These are phyloP conservation scores for Creontiades dilutus DNA, from an alignment of 2,888 invertebrate species.

Conservation along the genomic window DNA sequence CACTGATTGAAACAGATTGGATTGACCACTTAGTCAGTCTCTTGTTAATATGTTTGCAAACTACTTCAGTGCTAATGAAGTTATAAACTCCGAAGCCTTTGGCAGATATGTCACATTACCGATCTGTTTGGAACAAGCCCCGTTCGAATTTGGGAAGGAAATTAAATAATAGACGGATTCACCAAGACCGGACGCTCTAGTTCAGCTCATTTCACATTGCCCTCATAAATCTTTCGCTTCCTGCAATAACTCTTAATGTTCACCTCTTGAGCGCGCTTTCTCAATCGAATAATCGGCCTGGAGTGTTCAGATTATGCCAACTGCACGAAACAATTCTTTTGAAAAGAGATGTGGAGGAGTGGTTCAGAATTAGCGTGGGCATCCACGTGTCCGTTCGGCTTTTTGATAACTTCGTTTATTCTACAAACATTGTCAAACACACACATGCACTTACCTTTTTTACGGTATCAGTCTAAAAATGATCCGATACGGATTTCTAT, in stretches of 20 bases:
- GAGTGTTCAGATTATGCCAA: slow-evolving; percentile 46
- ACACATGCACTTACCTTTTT: too few relatives aligned
- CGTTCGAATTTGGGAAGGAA: slow-evolving; percentile 60
- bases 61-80: too few relatives aligned
- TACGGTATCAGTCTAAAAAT: too few relatives aligned
- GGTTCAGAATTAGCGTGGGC: slow-evolving; percentile 30
- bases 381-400: slow-evolving; percentile 27
- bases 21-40: too few relatives aligned
- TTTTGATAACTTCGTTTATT: background rate
- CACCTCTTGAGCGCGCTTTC: slow-evolving; percentile 55
- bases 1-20: too few relatives aligned
- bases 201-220: slow-evolving; percentile 69
- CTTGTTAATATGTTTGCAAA: too few relatives aligned
- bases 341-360: slow-evolving; percentile 18
- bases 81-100: too few relatives aligned
- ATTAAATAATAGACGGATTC: slow-evolving; percentile 67
- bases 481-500: too few relatives aligned
- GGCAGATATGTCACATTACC: background rate
- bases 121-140: slow-evolving; percentile 4
- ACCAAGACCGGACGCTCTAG: slow-evolving; percentile 62
- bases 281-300: slow-evolving; percentile 61
- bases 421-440: too few relatives aligned
- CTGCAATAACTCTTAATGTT: slow-evolving; percentile 66
- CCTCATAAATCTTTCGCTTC: slow-evolving; percentile 63
- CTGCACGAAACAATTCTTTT: slow-evolving; percentile 57